phyloP scores from a whole-genome alignment of 1,140 invertebrate species.

The Drosophila nigrodunni region DNA sequence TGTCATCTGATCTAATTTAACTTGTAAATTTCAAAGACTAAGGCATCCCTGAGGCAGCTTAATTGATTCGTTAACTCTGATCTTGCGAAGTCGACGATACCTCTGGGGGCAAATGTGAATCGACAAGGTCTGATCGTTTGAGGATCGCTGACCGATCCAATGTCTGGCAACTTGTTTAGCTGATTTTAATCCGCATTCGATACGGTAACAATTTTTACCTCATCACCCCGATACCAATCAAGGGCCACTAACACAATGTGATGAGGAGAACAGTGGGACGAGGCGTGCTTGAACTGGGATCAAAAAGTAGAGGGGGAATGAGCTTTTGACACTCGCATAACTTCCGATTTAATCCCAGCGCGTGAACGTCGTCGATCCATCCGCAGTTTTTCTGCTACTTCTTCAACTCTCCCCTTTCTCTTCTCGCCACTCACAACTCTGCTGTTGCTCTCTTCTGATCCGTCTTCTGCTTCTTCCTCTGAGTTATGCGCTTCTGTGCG shows the following conservation, averaged over 20 bases:
- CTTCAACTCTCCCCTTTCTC: constrained; percentile 22
- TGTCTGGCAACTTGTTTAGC: constrained; percentile 75
- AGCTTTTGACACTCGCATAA: constrained; percentile 79
- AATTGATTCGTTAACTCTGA: constrained; percentile 60
- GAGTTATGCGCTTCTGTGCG: constrained; percentile 79
- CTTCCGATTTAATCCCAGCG: constrained; percentile 81
- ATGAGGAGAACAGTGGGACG: background rate
- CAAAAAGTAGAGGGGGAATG: constrained; percentile 15
- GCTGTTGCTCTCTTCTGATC: too few relatives aligned
- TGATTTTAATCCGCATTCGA: constrained; percentile 83
- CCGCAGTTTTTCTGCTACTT: constrained; percentile 11
- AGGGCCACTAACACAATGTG: constrained; percentile 13
- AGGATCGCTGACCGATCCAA: constrained; percentile 44
- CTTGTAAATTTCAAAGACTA: background rate
- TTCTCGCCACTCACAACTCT: background rate
- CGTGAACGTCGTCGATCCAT: constrained; percentile 66
- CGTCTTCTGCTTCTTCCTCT: constrained; percentile 23
- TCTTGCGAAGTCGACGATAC: background rate
- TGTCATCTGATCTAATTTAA: too few relatives aligned
- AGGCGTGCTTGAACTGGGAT: constrained; percentile 3
- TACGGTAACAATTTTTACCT: constrained; percentile 80
- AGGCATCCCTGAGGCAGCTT: background rate
- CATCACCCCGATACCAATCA: constrained; percentile 70
- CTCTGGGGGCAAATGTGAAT: constrained; percentile 13
- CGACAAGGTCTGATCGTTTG: constrained; percentile 27